phyloP scores from a whole-genome alignment of 2,888 invertebrate species.

The Hecatera dysodea region DNA sequence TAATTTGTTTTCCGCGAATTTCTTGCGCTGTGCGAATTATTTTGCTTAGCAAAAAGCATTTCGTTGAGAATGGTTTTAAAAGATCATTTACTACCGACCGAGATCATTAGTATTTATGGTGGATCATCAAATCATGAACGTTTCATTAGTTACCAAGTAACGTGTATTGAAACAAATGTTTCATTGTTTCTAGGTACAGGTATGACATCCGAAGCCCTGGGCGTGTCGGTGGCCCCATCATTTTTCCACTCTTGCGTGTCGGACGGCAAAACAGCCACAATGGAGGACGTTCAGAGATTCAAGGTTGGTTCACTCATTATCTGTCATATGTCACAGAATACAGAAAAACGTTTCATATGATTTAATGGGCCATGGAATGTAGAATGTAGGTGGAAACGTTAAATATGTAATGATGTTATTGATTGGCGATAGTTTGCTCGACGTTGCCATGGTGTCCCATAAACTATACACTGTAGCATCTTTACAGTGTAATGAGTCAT shows the following conservation, averaged over 20 bases:
- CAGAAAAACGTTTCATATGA: conserved; percentile 48
- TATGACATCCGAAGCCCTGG: conserved; percentile 98
- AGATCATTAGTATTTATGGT: background rate
- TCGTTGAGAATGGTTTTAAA: background rate
- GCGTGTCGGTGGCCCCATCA: conserved; percentile 98
- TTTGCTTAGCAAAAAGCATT: conserved; percentile 9
- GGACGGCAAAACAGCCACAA: conserved; percentile 98
- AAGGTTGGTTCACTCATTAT: conserved; percentile 92
- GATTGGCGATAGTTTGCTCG: conserved; percentile 61
- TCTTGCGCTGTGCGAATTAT: conserved; percentile 35
- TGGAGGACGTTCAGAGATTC: conserved; percentile 98
- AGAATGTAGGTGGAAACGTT: conserved; percentile 40
- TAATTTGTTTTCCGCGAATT: conserved; percentile 52
- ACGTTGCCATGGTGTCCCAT: conserved; percentile 59
- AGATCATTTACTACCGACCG: background rate
- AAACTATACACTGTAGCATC: conserved; percentile 28
- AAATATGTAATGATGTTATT: conserved; percentile 61
- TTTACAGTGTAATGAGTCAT: conserved; percentile 47
- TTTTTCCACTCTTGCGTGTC: conserved; percentile 99
- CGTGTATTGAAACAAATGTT: conserved; percentile 21
- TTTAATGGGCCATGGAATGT: conserved; percentile 65
- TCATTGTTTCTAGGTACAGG: conserved; percentile 92
- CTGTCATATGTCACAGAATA: conserved; percentile 56
- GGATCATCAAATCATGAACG: background rate
- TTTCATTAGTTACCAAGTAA: conserved; percentile 7